Percentiles rank a stretch among this genome's conserved stretches.
phyloP scores from a whole-genome alignment of 2,888 invertebrate species.

The Clostera curtula region DNA sequence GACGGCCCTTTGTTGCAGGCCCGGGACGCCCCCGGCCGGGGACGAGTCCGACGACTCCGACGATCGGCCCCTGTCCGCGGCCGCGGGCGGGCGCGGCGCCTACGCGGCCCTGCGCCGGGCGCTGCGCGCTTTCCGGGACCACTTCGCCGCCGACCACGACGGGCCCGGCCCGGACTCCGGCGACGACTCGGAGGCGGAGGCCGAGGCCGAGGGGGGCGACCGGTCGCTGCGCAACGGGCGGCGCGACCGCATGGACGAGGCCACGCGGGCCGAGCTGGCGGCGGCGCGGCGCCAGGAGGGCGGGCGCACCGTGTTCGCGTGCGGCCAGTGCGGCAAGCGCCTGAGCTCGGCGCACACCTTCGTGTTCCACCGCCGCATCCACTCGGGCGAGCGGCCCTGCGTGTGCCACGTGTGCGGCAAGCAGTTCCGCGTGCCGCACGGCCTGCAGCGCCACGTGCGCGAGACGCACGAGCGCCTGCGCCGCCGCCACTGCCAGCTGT shows the following conservation, averaged over 20 bases:
- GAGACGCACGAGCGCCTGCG: constrained; percentile 78
- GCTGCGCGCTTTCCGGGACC: constrained; percentile 45
- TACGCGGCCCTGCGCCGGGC: constrained; percentile 45
- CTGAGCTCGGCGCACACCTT: constrained; percentile 77
- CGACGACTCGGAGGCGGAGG: constrained; percentile 34
- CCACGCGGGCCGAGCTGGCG: constrained; percentile 41
- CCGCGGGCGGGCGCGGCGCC: constrained; percentile 25
- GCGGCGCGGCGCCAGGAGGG: constrained; percentile 46
- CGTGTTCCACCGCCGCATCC: constrained; percentile 77
- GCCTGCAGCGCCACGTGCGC: constrained; percentile 75
- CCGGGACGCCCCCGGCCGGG: constrained; percentile 5
- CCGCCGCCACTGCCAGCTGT: constrained; percentile 72
- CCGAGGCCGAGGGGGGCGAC: constrained; percentile 36
- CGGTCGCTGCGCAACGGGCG: constrained; percentile 50
- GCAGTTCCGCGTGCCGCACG: constrained; percentile 78
- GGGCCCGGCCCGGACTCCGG: constrained; percentile 30
- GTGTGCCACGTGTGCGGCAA: constrained; percentile 80
- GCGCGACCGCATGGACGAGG: constrained; percentile 43
- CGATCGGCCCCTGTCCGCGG: constrained; percentile 38
- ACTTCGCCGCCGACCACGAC: constrained; percentile 32
- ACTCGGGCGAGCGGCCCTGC: constrained; percentile 79
- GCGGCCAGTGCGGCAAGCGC: constrained; percentile 74
- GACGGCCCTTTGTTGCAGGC: constrained; percentile 59
- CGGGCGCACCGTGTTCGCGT: constrained; percentile 72
- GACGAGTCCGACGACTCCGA: constrained; percentile 24